Base-by-base conservation (phyloP, 2,113 vertebrate genomes). In the Nycticorax nycticorax region DNA sequence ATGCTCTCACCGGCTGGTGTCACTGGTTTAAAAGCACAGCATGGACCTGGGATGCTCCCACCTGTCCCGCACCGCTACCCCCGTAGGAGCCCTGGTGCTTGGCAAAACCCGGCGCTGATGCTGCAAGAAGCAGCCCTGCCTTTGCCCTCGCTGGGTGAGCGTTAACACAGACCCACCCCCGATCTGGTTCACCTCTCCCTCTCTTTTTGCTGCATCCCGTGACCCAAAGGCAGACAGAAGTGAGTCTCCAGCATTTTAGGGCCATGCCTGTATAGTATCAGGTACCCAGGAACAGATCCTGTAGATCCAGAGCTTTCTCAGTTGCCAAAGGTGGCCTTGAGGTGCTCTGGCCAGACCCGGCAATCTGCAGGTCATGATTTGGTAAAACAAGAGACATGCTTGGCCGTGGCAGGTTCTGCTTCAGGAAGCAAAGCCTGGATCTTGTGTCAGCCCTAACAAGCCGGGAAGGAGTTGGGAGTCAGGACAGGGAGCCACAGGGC, bases 21-120 rank as follows among this genome's bases (percentile, higher is more conserved):
- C 94, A 92, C 55, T 7, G 37, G 50, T 95, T 96, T 71, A 62
- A 85, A 96, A 96, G 88, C 85, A 95, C 93, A 95, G 95, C 85
- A 90, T 9, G 6, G 92, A 92, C 41, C 67, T 4, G 14, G 50
- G 82, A 53, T 41, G 67, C n/a, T 71, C 47, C 78, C 2, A 6
- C 52, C 17, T 2, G 2, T 26, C 53, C 60, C 22, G 3, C 6
- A 7, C 8, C 28, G 41, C 41, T 71, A 67, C 7, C 60, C 28
- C 35, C 2, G 2, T 19, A 6, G 0, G 2, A 75, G n/a, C 12
- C 6, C 47, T 21, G 30, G 14, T n/a, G 43, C 59, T 45, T 32
- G 50, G 76, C 63, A 80, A 60, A 95, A 53, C 39, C 63, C 24
- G 45, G 7, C 1, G 21, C 41, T 82, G 68, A 77, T 23, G 62